Base-by-base conservation (phyloP, 2,888 invertebrate genomes). In the Chloromyia formosa region DNA sequence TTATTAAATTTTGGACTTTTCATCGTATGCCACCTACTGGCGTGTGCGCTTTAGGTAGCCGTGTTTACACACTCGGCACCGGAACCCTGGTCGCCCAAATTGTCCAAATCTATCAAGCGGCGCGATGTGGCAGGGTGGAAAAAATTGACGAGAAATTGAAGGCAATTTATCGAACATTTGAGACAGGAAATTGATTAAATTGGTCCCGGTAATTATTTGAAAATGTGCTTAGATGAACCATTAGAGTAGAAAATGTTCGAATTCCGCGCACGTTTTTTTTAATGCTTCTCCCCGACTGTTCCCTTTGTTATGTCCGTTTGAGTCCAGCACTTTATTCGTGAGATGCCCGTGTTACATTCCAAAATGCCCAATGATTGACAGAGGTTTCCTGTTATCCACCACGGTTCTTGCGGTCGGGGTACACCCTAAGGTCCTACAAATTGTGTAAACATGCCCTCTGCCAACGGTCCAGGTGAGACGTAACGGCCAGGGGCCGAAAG, bases 181-280 rank as follows among this genome's bases (percentile, higher is more conserved):
- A 22, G 23, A 73, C 73, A 73, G 73, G 73, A 73, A 73, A 73
- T 73, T 73, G 73, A 73, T 73, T 45, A 60, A 73, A 73, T 73
- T 73, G 62, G 73, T 73, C 61, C 62, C 53, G 23, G 69, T 54
- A 69, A 69, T 69, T 69, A 69, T 27, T n/a, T 23, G 54, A 69
- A 69, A 69, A n/a, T 61, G 35, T 49, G 49, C 66, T 45, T 66
- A 22, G 66, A 18, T 18, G 64, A 64, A 49, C n/a, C 66, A 66
- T 66, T 66, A 66, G 49, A 49, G 66, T 49, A 66, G 22, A 14
- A 66, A 66, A 49, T 27, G 66, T 49, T 66, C 12, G 49, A 22
- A 49, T 66, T 66, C 22, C 23, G 66, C 66, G 66, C 66, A 5
- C 22, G 20, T 14, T 20, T 45, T 35, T 35, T 35, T 49, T 16